Percentiles rank a stretch among this genome's conserved stretches.
phyloP scores from a whole-genome alignment of 37 sponge, comb jelly and placozoan genomes.

The Cladorhizidae sp. region DNA sequence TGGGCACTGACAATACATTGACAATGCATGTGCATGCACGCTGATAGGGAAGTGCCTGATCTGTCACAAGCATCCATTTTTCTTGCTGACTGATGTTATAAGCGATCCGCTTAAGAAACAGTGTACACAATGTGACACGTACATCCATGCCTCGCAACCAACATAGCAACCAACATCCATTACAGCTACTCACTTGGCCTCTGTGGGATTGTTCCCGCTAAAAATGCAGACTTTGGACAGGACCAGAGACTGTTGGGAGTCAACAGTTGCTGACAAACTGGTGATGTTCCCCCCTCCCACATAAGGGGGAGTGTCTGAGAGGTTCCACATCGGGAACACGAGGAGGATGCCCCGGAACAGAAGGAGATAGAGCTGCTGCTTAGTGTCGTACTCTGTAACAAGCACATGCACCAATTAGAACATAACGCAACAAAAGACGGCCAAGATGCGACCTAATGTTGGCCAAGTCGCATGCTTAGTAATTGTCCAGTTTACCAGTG shows the following conservation, averaged over 20 bases:
- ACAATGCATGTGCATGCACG: no score
- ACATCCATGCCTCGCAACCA: no score
- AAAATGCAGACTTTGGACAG: conserved; percentile 59
- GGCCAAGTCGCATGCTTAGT: no score
- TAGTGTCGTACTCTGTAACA: conserved; percentile 54
- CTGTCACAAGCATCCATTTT: no score
- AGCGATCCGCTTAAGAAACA: no score
- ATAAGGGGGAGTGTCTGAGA: background rate
- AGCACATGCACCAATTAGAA: conserved; percentile 66
- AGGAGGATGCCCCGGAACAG: conserved; percentile 78
- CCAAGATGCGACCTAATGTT: conserved; percentile 54
- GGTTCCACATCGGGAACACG: conserved; percentile 63
- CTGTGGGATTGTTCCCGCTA: conserved; percentile 55
- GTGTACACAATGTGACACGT: no score
- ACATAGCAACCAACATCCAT: no score
- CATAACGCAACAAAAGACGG: conserved; percentile 63
- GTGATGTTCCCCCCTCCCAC: background rate
- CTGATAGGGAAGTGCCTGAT: no score
- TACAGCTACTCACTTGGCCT: conserved; percentile 60
- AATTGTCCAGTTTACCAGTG: no score
- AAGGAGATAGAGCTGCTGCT: conserved; percentile 68
- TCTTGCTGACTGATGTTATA: no score
- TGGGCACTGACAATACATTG: no score
- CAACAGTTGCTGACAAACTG: conserved; percentile 6
- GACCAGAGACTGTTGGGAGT: conserved; percentile 40